A percentile compares a stretch with the other conserved stretches of the same genome.
Evolutionary conservation across 2,797 vertebrate species (phyloP).

Genomic region (Propithecus deckenii): DNA sequence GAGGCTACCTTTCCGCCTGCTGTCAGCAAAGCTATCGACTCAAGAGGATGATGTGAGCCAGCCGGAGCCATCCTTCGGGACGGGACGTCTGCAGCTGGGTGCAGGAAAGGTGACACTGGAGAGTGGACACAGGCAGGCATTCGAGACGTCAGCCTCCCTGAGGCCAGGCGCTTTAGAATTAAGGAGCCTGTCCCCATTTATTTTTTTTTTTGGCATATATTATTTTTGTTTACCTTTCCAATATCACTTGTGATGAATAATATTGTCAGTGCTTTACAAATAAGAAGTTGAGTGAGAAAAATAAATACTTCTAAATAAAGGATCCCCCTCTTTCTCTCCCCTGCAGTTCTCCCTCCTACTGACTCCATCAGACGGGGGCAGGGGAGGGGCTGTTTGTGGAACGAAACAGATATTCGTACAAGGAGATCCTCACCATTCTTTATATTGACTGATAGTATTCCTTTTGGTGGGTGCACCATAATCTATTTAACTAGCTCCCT

Average conservation of each 20-base stretch:
- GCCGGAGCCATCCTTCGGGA: background rate
- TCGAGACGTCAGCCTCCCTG: slow-evolving; percentile 69
- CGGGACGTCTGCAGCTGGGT: background rate
- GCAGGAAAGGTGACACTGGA: slow-evolving; percentile 29
- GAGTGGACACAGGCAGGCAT: background rate
- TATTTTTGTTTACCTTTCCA: background rate
- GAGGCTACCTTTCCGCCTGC: slow-evolving; percentile 30
- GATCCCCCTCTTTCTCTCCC: background rate
- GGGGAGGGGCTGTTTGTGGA: background rate
- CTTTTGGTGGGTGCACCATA: background rate
- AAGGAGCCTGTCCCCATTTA: slow-evolving; percentile 65
- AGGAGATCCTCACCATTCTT: background rate
- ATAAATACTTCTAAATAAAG: background rate
- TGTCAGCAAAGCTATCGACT: background rate
- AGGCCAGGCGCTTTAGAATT: slow-evolving; percentile 64
- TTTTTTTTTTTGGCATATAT: background rate
- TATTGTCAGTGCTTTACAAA: background rate
- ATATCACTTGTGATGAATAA: background rate
- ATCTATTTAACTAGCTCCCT: background rate
- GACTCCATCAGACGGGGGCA: background rate
- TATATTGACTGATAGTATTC: background rate
- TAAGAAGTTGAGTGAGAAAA: background rate
- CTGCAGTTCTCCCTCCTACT: background rate
- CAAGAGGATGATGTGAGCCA: background rate
- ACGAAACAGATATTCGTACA: background rate